phyloP scores from a whole-genome alignment of 2,113 vertebrate species.

The Steatornis caripensis region DNA sequence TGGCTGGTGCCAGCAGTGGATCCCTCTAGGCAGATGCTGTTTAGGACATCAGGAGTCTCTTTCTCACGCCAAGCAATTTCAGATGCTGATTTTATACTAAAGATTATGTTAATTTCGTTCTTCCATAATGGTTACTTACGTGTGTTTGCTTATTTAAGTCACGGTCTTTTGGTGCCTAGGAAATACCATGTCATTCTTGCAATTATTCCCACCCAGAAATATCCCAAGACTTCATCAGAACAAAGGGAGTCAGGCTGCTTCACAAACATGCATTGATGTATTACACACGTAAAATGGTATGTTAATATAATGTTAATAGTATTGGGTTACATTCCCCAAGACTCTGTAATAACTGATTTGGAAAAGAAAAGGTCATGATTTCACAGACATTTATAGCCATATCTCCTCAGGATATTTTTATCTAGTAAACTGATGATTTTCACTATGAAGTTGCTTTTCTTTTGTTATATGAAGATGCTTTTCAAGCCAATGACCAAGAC shows the following conservation, averaged over 20 bases:
- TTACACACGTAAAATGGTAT: not conserved
- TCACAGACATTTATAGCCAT: not conserved
- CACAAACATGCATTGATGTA: not conserved
- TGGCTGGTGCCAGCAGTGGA: not conserved
- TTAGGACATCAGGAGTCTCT: not conserved
- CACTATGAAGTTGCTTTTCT: not conserved
- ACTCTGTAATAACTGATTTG: not conserved
- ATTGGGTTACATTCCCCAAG: not conserved
- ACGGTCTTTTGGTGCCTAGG: not conserved
- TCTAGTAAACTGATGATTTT: constrained; percentile 10
- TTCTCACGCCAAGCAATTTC: not conserved
- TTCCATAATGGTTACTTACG: not conserved
- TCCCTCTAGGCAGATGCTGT: not conserved
- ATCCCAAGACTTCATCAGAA: not conserved
- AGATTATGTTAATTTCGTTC: not conserved
- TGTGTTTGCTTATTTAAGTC: not conserved
- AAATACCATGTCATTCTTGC: not conserved
- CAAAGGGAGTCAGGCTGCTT: not conserved
- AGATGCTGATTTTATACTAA: not conserved
- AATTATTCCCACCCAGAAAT: constrained; percentile 2
- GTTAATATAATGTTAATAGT: not conserved
- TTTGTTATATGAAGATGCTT: not conserved
- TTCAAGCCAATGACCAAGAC: not conserved
- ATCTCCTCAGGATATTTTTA: not conserved
- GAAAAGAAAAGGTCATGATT: not conserved